Conservation (phyloP, 2,797 vertebrate species). For the Benthosema pterotum region DNA sequence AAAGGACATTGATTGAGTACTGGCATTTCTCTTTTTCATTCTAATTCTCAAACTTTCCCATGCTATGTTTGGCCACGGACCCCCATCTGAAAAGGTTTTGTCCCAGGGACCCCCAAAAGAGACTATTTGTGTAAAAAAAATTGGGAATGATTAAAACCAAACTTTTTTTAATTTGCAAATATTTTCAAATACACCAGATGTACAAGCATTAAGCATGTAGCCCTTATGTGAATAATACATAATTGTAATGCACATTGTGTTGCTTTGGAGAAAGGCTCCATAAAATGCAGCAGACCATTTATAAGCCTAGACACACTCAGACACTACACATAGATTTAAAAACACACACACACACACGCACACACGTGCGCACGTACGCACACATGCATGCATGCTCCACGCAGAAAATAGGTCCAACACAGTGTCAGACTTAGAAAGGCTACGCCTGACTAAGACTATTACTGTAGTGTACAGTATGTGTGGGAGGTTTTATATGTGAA, state of each 20-base stretch:
- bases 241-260: not conserved
- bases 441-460: conserved; percentile 55
- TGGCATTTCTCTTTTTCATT: too few relatives aligned
- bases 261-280: not conserved
- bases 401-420: conserved; percentile 7
- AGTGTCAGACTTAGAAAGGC: conserved; percentile 46
- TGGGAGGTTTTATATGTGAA: conserved; percentile 59
- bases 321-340: not conserved
- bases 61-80: too few relatives aligned
- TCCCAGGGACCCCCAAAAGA: too few relatives aligned
- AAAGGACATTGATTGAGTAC: too few relatives aligned
- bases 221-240: not conserved
- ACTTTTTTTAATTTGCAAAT: too few relatives aligned
- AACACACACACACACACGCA: conserved; percentile 5
- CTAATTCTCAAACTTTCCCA: too few relatives aligned
- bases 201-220: too few relatives aligned
- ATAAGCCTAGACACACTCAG: conserved; percentile 14
- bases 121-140: too few relatives aligned
- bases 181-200: too few relatives aligned
- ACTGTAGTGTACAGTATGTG: conserved; percentile 15
- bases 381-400: too few relatives aligned
- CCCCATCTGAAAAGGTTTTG: too few relatives aligned
- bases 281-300: conserved; percentile 4
- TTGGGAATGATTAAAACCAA: too few relatives aligned
- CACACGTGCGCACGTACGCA: not conserved